Base-by-base conservation (phyloP, 35 echinoderm and acorn worm species). In the Lytechinus variegatus region DNA sequence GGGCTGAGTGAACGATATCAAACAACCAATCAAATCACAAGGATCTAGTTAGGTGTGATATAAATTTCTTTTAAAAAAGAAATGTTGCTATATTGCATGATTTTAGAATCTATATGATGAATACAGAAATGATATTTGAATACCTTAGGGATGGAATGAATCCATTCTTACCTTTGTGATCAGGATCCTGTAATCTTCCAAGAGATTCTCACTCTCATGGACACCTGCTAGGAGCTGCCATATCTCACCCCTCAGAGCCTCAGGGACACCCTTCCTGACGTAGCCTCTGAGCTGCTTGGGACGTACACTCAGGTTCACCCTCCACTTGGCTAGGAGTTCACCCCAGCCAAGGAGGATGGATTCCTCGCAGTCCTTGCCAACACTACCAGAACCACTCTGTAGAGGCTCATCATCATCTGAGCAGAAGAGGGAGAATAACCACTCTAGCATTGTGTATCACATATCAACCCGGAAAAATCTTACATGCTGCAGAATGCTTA, bases 221-320 rank as follows among this genome's bases (percentile, higher is more conserved):
- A 97, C 97, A 56, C 98, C 96, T 21, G 97, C 95, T n/a, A 99
- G 94, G 27, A 99, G 95, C 87, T 99, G 98, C 98, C 98, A 99
- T 7, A 99, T 97, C 86, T 99, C 98, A 9, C 98, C 98, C 54
- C 98, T 56, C 9, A 99, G 93, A 12, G 98, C 98, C 94, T 99
- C 98, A 0, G 98, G 98, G 9, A 99, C 96, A 44, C 98, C 95
- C 89, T 99, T 97, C 7, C 98, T 95, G 5, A 99, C 98, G 92
- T 98, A 91, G 21, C 92, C 86, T 87, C 95, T 97, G 13, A 99
- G 95, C 55, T 97, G 98, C 58, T 99, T 99, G 57, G 98, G 98
- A 6, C 95, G 96, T 0, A 91, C 87, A 27, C 89, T 95, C 11
- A 99, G 90, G 97, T 97, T 95, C 19, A 90, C 86, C 8, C 97